Conservation (phyloP, 2,888 invertebrate genomes). For the Patella depressa region DNA sequence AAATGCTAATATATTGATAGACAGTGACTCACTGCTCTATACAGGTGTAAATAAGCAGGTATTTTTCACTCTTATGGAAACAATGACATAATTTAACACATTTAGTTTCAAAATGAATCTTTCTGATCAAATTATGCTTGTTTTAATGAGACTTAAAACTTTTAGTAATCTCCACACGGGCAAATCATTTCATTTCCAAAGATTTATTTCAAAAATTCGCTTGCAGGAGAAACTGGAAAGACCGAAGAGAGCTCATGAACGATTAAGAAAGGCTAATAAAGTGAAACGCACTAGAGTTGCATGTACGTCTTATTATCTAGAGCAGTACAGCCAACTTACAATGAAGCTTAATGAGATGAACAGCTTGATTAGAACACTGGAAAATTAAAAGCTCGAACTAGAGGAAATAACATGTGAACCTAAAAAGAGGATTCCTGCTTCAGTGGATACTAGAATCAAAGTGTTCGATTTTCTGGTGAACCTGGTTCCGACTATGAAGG, state of each 20-base stretch:
- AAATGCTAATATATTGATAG: no score
- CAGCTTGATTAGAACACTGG: neutral
- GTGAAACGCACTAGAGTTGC: neutral
- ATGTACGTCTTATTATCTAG: neutral
- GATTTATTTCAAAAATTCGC: no score
- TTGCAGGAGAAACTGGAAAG: neutral
- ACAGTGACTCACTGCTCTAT: no score
- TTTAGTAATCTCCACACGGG: no score
- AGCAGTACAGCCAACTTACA: neutral
- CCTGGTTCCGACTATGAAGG: neutral
- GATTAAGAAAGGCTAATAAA: neutral
- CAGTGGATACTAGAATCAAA: neutral
- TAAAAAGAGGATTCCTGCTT: neutral
- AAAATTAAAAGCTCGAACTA: neutral
- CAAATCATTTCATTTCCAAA: no score
- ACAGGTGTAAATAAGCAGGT: no score
- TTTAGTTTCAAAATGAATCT: no score
- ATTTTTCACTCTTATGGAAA: no score
- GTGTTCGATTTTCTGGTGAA: neutral
- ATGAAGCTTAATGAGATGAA: neutral
- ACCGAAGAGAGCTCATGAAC: neutral
- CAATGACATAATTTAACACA: no score
- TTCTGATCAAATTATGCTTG: no score
- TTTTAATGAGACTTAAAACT: no score
- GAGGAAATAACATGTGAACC: neutral